phyloP scores from a whole-genome alignment of 2,113 vertebrate genomes.

The Rana temporaria region DNA sequence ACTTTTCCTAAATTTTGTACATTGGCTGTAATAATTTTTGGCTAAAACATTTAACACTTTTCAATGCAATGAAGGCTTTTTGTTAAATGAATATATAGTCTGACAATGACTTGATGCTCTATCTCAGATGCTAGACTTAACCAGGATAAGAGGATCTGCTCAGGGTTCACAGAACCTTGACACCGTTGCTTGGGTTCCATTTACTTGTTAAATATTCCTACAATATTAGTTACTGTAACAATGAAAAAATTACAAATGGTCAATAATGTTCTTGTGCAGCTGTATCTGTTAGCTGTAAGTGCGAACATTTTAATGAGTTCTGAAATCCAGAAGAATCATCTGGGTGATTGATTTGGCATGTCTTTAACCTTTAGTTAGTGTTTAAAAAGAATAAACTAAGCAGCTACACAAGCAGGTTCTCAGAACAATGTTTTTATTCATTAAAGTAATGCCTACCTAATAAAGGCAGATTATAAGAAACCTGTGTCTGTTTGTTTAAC shows the following conservation, averaged over 20 bases:
- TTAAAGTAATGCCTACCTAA: too few relatives aligned
- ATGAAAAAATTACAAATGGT: slow-evolving; percentile 65
- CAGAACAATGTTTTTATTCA: neutral
- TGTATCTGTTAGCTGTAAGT: slow-evolving; percentile 62
- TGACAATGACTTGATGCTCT: too few relatives aligned
- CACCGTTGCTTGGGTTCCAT: neutral
- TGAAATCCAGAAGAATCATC: slow-evolving; percentile 68
- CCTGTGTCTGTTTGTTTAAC: too few relatives aligned
- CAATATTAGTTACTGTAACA: slow-evolving; percentile 63
- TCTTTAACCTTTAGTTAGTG: slow-evolving; percentile 65
- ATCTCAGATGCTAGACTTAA: too few relatives aligned
- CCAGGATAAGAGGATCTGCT: too few relatives aligned
- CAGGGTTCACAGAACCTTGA: neutral
- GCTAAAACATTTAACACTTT: too few relatives aligned
- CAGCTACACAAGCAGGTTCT: slow-evolving; percentile 64
- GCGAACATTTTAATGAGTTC: slow-evolving; percentile 68
- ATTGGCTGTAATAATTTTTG: too few relatives aligned
- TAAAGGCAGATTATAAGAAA: too few relatives aligned
- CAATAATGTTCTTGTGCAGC: slow-evolving; percentile 65
- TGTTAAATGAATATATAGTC: too few relatives aligned
- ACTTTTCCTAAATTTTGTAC: too few relatives aligned
- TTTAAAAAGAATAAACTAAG: slow-evolving; percentile 68
- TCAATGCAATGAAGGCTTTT: too few relatives aligned
- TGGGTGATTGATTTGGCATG: slow-evolving; percentile 64
- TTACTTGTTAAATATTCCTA: slow-evolving; percentile 31